A percentile compares a stretch with the other conserved stretches of the same genome.
phyloP scores from a whole-genome alignment of 2,113 vertebrate genomes.

The Nothocercus julius region DNA sequence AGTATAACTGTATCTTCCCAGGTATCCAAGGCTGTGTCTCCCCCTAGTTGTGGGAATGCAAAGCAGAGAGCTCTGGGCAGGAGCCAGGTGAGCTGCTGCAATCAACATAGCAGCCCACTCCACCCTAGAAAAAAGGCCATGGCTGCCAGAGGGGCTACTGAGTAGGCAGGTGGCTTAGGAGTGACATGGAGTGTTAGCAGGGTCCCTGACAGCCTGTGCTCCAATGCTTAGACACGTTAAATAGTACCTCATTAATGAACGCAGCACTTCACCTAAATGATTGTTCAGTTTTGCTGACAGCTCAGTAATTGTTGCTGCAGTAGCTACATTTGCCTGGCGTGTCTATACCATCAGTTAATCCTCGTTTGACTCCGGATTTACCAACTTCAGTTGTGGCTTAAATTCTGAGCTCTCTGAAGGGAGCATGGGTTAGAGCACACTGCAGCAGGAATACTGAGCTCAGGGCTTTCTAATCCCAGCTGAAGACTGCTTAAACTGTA shows the following conservation, averaged over 20 bases:
- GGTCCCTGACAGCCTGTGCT: neutral
- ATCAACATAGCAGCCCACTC: neutral
- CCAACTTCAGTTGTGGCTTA: neutral
- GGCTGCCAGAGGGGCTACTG: neutral
- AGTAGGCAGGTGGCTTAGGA: neutral
- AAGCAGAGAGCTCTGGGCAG: neutral
- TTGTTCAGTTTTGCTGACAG: neutral
- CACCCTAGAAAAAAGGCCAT: neutral
- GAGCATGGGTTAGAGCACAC: neutral
- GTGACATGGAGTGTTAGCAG: neutral
- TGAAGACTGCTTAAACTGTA: neutral
- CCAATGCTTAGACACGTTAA: neutral
- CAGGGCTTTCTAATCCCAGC: neutral
- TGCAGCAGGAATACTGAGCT: neutral
- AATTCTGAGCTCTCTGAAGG: neutral
- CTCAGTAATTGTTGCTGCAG: neutral
- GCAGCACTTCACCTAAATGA: neutral
- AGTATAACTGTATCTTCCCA: neutral
- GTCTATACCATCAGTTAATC: neutral
- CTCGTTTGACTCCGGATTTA: neutral
- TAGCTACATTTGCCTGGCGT: neutral
- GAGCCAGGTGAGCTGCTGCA: neutral
- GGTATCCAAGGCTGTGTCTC: neutral
- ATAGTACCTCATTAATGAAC: neutral
- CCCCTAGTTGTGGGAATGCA: fast-evolving